These are phyloP conservation scores for Psittacula cyanocephala DNA, from an alignment of 2,113 vertebrate genomes.

Conservation along the genomic window DNA sequence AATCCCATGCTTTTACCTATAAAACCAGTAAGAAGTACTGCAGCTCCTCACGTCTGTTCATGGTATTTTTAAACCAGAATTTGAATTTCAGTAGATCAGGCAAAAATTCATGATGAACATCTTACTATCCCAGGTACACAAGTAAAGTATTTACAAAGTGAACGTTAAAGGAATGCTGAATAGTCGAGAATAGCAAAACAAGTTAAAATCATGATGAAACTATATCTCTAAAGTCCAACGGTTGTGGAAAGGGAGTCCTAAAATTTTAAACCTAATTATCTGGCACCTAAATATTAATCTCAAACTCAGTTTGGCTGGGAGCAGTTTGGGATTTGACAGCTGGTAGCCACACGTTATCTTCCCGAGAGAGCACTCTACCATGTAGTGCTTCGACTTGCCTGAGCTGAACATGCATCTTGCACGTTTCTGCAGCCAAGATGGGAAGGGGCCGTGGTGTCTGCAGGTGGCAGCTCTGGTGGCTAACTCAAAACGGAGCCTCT, in stretches of 20 bases:
- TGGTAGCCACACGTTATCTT: not conserved
- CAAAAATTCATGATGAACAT: not conserved
- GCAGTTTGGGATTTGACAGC: conserved; percentile 6
- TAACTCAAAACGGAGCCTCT: not conserved
- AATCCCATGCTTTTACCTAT: not conserved
- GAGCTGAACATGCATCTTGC: not conserved
- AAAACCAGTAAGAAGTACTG: not conserved
- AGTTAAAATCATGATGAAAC: not conserved
- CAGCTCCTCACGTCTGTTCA: not conserved
- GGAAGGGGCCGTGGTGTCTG: fast-evolving
- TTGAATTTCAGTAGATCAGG: not conserved
- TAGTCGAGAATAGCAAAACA: not conserved
- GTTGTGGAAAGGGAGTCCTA: not conserved
- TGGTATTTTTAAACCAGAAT: not conserved
- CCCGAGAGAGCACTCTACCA: not conserved
- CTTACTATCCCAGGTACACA: not conserved
- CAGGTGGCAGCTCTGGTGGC: conserved; percentile 26
- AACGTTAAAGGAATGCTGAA: not conserved
- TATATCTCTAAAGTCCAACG: not conserved
- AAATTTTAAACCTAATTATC: not conserved
- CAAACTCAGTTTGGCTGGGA: not conserved
- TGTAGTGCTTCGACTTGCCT: not conserved
- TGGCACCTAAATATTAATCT: conserved; percentile 13
- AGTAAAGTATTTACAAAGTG: not conserved
- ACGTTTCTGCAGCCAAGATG: not conserved